A percentile compares a stretch with the other conserved stretches of the same genome.
Conservation (phyloP, 92 coral and sea anemone species). For the Zoanthus solanderi region DNA sequence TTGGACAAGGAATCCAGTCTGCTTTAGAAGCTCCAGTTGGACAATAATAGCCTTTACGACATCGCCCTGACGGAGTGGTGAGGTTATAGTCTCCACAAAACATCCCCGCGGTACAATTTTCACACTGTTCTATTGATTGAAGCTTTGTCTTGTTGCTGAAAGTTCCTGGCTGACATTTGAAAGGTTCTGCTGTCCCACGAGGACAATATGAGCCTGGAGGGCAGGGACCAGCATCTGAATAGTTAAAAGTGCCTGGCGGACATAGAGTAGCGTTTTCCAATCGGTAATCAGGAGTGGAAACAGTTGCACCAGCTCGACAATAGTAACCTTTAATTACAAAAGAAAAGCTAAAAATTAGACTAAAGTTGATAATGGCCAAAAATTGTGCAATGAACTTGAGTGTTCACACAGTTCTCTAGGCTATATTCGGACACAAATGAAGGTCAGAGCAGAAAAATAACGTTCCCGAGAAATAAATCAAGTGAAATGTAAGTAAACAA, state of each 20-base stretch:
- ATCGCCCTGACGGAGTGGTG: slow-evolving; percentile 77
- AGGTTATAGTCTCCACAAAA: slow-evolving; percentile 85
- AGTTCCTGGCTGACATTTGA: slow-evolving; percentile 96
- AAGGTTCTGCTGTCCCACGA: slow-evolving; percentile 86
- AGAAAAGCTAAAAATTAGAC: neutral
- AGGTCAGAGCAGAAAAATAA: too few relatives aligned
- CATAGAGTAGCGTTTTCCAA: slow-evolving; percentile 77
- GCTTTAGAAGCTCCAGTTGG: slow-evolving; percentile 85
- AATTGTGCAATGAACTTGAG: too few relatives aligned
- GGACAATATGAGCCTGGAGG: slow-evolving; percentile 93
- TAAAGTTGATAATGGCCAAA: neutral
- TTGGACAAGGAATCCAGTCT: slow-evolving; percentile 89
- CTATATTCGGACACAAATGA: too few relatives aligned
- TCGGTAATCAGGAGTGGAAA: slow-evolving; percentile 85
- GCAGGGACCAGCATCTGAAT: slow-evolving; percentile 97
- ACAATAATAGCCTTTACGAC: slow-evolving; percentile 94
- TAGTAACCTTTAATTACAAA: slow-evolving; percentile 76
- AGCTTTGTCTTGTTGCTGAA: slow-evolving; percentile 83
- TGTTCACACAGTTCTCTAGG: too few relatives aligned
- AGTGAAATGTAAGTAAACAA: neutral
- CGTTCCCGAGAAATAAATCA: neutral
- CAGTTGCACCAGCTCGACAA: slow-evolving; percentile 96
- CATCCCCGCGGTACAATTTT: slow-evolving; percentile 90
- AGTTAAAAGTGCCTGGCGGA: slow-evolving; percentile 94
- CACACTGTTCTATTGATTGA: slow-evolving; percentile 78